Percentiles rank a stretch among this genome's conserved stretches.
phyloP scores from a whole-genome alignment of 2,888 invertebrate species.

The Drosophila borealis region DNA sequence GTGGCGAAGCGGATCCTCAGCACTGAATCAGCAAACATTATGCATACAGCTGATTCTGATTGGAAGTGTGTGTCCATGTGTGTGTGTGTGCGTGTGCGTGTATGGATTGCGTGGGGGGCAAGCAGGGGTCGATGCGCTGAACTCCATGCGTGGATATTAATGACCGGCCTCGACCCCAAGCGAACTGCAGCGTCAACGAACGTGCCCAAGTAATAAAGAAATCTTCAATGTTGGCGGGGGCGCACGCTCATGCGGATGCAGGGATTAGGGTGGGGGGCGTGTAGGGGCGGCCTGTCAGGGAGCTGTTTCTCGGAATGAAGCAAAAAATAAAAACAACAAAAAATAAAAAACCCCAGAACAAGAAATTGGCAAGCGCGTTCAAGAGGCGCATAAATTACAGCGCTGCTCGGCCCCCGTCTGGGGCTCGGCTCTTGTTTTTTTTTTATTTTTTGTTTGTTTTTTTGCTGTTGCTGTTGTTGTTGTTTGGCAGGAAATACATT shows the following conservation, averaged over 20 bases:
- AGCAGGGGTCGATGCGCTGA: conserved; percentile 58
- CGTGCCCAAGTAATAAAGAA: conserved; percentile 80
- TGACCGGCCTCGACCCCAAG: conserved; percentile 82
- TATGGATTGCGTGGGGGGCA: conserved; percentile 4
- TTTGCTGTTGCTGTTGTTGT: conserved; percentile 18
- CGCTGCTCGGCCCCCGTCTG: conserved; percentile 23
- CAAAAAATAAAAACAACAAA: conserved; percentile 26
- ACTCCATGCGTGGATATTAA: conserved; percentile 75
- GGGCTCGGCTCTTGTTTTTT: conserved; percentile 30
- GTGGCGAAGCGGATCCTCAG: conserved; percentile 71
- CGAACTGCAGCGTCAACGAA: conserved; percentile 50
- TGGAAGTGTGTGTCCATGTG: conserved; percentile 22
- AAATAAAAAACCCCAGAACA: conserved; percentile 40
- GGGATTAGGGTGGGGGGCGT: conserved; percentile 34
- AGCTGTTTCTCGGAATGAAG: conserved; percentile 58
- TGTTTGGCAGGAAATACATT: conserved; percentile 66
- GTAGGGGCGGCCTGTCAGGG: conserved; percentile 9
- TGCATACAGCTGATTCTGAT: conserved; percentile 74
- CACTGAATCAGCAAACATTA: conserved; percentile 71
- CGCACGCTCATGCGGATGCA: conserved; percentile 53
- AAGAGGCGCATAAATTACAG: conserved; percentile 77
- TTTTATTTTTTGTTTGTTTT: conserved; percentile 14
- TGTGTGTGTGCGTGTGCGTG: neutral
- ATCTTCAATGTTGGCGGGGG: conserved; percentile 69
- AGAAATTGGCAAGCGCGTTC: conserved; percentile 76